phyloP scores from a whole-genome alignment of 2,888 invertebrate genomes.

The Synanthedon vespiformis region DNA sequence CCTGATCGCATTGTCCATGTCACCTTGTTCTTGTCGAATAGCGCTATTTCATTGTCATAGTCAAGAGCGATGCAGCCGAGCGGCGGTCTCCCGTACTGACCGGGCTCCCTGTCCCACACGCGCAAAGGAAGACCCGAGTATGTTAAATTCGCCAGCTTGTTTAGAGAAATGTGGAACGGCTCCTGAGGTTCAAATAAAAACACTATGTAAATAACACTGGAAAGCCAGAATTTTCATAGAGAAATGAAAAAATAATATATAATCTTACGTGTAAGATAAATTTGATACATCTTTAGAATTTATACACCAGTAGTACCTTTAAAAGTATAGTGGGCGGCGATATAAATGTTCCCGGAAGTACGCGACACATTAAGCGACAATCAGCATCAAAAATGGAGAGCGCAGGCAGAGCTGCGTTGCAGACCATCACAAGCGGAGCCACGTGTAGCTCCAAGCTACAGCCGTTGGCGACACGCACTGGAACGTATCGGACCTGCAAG shows the following conservation, averaged over 20 bases:
- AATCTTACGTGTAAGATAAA: too few species aligned
- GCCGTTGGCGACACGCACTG: constrained; percentile 46
- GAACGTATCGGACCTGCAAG: constrained; percentile 36
- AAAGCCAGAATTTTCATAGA: too few species aligned
- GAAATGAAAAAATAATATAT: too few species aligned
- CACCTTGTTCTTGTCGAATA: neutral
- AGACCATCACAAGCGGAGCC: constrained; percentile 37
- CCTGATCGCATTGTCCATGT: too few species aligned
- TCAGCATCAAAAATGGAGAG: constrained; percentile 48
- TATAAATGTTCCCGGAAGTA: constrained; percentile 39
- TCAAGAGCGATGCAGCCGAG: constrained; percentile 33
- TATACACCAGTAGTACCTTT: too few species aligned
- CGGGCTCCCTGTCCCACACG: constrained; percentile 31
- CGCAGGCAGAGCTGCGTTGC: constrained; percentile 40
- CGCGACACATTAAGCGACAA: constrained; percentile 46
- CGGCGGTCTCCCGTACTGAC: constrained; percentile 42
- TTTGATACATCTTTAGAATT: too few species aligned
- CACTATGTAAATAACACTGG: too few species aligned
- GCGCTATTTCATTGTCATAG: neutral
- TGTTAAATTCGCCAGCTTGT: constrained; percentile 45
- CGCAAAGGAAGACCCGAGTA: constrained; percentile 11
- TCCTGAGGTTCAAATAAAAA: constrained; percentile 21
- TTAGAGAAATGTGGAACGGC: constrained; percentile 55
- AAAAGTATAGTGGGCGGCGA: constrained; percentile 27
- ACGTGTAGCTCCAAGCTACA: constrained; percentile 41